Percentiles rank a stretch among this genome's conserved stretches.
These are phyloP conservation scores for Ephialtes manifestator DNA, from an alignment of 2,888 invertebrate species.

Conservation along the genomic window DNA sequence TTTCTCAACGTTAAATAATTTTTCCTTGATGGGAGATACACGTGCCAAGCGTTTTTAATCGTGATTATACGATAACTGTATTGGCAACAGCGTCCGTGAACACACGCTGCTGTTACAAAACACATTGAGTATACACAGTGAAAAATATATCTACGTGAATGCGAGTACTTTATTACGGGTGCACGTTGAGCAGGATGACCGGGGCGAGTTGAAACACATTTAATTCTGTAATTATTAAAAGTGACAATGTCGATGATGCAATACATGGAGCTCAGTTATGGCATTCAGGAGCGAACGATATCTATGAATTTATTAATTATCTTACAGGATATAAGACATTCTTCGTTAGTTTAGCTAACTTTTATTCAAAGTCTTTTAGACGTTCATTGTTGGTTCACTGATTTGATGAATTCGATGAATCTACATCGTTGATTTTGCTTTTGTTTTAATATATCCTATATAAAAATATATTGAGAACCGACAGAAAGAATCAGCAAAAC, in stretches of 20 bases:
- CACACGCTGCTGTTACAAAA: slow-evolving; percentile 3
- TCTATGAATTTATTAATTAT: no score
- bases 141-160: background rate
- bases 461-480: no score
- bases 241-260: background rate
- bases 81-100: background rate
- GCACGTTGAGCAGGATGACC: background rate
- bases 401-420: no score
- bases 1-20: slow-evolving; percentile 10
- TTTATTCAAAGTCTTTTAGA: no score
- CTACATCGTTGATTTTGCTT: no score
- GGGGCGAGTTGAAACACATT: background rate
- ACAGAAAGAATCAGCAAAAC: no score
- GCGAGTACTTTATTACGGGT: background rate
- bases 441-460: no score
- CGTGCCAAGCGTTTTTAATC: slow-evolving; percentile 66
- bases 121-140: background rate
- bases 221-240: background rate
- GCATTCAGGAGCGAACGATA: no score
- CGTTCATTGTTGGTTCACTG: no score
- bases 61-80: slow-evolving; percentile 44
- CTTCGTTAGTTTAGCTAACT: no score
- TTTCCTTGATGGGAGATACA: slow-evolving; percentile 19
- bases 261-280: no score
- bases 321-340: no score